Percentiles rank a stretch among this genome's conserved stretches.
Conservation (phyloP, 2,113 vertebrate genomes). For the Penelope pileata region DNA sequence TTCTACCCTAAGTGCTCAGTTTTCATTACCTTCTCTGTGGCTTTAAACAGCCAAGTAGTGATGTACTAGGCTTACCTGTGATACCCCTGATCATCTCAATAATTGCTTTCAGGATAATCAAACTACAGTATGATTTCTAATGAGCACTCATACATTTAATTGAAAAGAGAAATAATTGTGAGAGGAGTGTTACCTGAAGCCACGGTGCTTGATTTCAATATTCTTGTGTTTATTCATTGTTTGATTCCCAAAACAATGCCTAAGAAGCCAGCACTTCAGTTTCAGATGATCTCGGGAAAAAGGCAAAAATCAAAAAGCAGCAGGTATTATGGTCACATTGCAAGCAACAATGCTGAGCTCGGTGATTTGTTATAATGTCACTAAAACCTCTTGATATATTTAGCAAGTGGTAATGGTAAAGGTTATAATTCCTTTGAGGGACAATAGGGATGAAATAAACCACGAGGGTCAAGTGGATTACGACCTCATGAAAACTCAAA, state of each 20-base stretch:
- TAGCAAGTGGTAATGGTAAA: conserved; percentile 58
- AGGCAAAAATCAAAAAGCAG: not conserved
- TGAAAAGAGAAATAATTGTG: not conserved
- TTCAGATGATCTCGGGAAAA: not conserved
- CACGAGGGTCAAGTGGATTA: conserved; percentile 64
- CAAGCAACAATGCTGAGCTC: conserved; percentile 16
- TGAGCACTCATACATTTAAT: not conserved
- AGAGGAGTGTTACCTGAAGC: not conserved
- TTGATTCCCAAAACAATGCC: not conserved
- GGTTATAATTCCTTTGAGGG: conserved; percentile 69
- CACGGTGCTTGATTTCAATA: not conserved
- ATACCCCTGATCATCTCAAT: not conserved
- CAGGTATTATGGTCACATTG: not conserved
- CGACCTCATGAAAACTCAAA: conserved; percentile 61
- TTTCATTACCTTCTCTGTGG: not conserved
- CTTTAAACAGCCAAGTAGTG: not conserved
- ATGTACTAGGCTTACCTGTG: not conserved
- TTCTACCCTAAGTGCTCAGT: not conserved
- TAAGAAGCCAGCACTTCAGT: not conserved
- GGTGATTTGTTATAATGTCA: conserved; percentile 59
- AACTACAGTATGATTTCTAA: not conserved
- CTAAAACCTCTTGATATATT: conserved; percentile 64
- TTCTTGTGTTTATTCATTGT: not conserved
- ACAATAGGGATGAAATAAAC: conserved; percentile 67
- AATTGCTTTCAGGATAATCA: not conserved